Evolutionary conservation across 2,888 invertebrate species (phyloP).

Genomic region (Arge pagana): DNA sequence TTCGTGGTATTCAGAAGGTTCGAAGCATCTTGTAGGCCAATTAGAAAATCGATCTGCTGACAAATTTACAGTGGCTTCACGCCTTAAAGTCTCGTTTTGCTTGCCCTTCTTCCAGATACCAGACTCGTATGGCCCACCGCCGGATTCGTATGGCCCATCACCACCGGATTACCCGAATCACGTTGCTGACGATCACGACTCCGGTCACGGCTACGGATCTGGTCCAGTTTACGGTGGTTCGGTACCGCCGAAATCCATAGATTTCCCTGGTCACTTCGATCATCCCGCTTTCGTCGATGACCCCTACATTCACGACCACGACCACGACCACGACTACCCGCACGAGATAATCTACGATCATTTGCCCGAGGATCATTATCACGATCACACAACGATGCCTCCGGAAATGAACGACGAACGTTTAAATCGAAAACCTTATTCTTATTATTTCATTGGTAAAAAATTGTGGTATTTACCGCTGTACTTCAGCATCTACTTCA

Average conservation of each 20-base stretch:
- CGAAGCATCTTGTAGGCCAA: no score
- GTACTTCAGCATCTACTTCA: conserved; percentile 72
- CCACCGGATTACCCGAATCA: conserved; percentile 11
- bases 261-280: conserved; percentile 37
- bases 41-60: no score
- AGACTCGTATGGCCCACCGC: conserved; percentile 2
- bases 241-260: conserved; percentile 38
- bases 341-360: conserved; percentile 48
- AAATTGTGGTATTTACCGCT: conserved; percentile 77
- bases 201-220: conserved; percentile 6
- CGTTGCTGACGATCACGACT: background rate
- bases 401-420: conserved; percentile 53
- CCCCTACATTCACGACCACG: conserved; percentile 56
- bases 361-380: conserved; percentile 58
- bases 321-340: conserved; percentile 58
- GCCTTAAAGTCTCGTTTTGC: no score
- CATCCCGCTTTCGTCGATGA: conserved; percentile 40
- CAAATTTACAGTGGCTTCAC: no score
- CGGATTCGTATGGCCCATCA: conserved; percentile 4
- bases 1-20: no score
- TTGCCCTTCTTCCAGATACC: conserved; percentile 12
- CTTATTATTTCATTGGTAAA: conserved; percentile 76
- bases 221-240: conserved; percentile 27
- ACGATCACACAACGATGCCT: conserved; percentile 55
- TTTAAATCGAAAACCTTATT: conserved; percentile 61